Percentiles rank a stretch among this genome's conserved stretches.
These are phyloP conservation scores for Pentalonia nigronervosa DNA, from an alignment of 1,140 invertebrate genomes.

Conservation along the genomic window DNA sequence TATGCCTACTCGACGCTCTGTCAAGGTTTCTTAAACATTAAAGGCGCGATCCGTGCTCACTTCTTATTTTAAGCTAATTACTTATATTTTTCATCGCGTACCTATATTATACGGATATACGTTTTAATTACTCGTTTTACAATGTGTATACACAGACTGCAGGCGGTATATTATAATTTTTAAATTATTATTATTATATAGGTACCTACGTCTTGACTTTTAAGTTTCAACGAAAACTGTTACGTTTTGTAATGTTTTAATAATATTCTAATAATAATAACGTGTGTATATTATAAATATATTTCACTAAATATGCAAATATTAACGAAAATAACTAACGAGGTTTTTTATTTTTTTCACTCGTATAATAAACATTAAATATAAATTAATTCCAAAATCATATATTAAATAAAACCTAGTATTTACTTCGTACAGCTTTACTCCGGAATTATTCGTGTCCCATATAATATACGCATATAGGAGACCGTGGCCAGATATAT, in stretches of 20 bases:
- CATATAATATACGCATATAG: background rate
- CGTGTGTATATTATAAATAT: background rate
- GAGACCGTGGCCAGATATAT: background rate
- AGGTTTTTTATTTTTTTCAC: background rate
- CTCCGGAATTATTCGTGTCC: background rate
- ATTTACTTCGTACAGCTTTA: background rate
- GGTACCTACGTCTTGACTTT: background rate
- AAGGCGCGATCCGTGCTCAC: slow-evolving; percentile 19
- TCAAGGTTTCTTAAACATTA: slow-evolving; percentile 37
- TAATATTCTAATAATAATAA: background rate
- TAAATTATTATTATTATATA: background rate
- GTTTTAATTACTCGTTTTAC: background rate
- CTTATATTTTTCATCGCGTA: background rate
- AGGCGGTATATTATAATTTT: background rate
- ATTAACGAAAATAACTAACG: background rate
- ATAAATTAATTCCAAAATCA: background rate
- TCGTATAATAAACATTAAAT: background rate
- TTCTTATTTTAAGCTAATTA: slow-evolving; percentile 13
- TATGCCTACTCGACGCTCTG: background rate
- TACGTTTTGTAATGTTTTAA: background rate
- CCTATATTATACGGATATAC: background rate
- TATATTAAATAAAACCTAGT: background rate
- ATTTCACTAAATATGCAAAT: background rate
- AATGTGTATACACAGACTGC: background rate
- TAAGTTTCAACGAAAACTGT: background rate